Evolutionary conservation across 2,888 invertebrate genomes (phyloP), one percentile per base, ranked within the genome.

Genomic region (Rhamphomyia laevipes): DNA sequence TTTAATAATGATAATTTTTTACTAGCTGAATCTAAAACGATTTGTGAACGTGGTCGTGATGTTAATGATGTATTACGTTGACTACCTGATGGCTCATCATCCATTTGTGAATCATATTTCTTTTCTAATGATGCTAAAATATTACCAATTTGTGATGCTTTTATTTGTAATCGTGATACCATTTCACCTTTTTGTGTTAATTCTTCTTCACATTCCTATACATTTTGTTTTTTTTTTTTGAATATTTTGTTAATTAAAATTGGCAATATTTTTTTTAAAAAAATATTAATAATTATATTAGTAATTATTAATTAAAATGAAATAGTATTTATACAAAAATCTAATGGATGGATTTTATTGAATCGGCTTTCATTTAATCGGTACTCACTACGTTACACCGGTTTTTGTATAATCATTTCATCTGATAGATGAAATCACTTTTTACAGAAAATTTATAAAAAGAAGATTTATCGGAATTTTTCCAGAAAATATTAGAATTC

Each of bases 131-230:
- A 90, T 75, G 83, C 83, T 61, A 92, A 81, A 70, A 92, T 86
- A 77, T 88, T 86, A 74, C 92, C 91, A 73, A 95, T 92, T 74
- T 93, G 92, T 67, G 87, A 86, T 61, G 93, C 92, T 77, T 94
- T 95, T 64, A 85, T 86, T 74, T 95, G 95, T 61, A 95, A 84
- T 63, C 92, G 85, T 70, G 86, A 84, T 63, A 95, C 93, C 82
- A 93, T 84, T 75, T 93, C 91, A 63, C 91, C 92, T 73, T 95
- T 95, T 77, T 94, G 91, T 64, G 92, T 92, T 71, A 95, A 78
- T 73, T 93, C 91, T 76, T 83, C 81, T 76, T 95, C 94, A 77
- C 91, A 92, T 77, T 91, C 91, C 91, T 35, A 35, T 11, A n/a
- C n/a, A 27, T 27, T 27, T 4, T 27, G 7, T 27, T 27, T 6